A percentile compares a stretch with the other conserved stretches of the same genome.
Evolutionary conservation across 1,140 invertebrate species (phyloP).

Genomic region (Lasioglossum baleicum): DNA sequence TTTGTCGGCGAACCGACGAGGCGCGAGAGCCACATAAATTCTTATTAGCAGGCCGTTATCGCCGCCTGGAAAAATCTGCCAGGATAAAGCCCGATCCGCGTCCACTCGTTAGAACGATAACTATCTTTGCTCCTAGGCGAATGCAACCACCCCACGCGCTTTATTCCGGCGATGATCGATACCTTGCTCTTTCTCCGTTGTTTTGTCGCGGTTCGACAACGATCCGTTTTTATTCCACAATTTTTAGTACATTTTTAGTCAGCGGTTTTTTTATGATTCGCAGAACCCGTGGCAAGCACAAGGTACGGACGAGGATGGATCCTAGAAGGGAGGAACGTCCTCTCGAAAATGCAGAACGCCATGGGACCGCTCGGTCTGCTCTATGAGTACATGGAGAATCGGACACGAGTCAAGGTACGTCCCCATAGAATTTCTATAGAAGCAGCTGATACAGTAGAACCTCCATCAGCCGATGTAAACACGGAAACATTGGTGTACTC

Average conservation of each 20-base stretch:
- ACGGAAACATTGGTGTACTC: too few relatives aligned
- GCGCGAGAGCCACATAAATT: conserved; percentile 65
- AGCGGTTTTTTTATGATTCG: conserved; percentile 38
- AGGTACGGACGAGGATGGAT: conserved; percentile 33
- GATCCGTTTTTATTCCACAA: too few relatives aligned
- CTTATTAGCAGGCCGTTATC: conserved; percentile 66
- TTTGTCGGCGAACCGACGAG: conserved; percentile 56
- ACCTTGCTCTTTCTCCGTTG: background rate
- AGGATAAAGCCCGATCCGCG: conserved; percentile 26
- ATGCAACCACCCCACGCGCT: background rate
- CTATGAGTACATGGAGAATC: conserved; percentile 82
- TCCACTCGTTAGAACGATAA: conserved; percentile 28
- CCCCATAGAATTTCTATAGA: background rate
- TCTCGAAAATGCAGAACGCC: conserved; percentile 82
- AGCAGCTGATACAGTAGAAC: too few relatives aligned
- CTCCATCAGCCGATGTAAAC: too few relatives aligned
- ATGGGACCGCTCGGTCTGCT: conserved; percentile 84
- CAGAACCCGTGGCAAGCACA: conserved; percentile 55
- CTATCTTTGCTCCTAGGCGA: background rate
- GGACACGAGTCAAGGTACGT: conserved; percentile 84
- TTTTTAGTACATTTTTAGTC: too few relatives aligned
- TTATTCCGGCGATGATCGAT: conserved; percentile 10
- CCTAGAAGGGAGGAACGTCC: conserved; percentile 79
- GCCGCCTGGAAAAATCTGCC: conserved; percentile 52
- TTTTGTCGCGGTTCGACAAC: background rate